Conservation (phyloP, 2,888 invertebrate species). For the Amphiduros pacificus region DNA sequence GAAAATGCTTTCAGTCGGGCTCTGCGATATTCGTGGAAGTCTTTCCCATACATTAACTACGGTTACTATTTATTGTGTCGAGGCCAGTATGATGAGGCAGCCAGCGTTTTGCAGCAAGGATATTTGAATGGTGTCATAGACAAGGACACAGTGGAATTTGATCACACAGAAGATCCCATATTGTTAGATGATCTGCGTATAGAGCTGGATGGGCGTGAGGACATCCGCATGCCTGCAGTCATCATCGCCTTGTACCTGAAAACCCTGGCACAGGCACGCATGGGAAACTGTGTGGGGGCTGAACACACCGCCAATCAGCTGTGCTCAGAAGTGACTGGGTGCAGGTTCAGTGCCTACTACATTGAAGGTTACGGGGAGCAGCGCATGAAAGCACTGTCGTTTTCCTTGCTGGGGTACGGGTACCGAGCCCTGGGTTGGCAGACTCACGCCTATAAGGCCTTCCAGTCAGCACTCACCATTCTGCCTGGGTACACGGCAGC, state of each 20-base stretch:
- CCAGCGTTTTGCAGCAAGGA: constrained; percentile 23
- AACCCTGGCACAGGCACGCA: constrained; percentile 14
- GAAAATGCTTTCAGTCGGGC: constrained; percentile 24
- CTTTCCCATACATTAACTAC: constrained; percentile 30
- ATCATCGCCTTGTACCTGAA: constrained; percentile 27
- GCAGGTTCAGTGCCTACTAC: constrained; percentile 21
- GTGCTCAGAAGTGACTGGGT: constrained; percentile 15
- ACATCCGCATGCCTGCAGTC: constrained; percentile 24
- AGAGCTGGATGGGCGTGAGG: constrained; percentile 23
- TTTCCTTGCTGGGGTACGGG: constrained; percentile 22
- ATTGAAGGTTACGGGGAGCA: constrained; percentile 23
- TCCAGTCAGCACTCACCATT: constrained; percentile 17
- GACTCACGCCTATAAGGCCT: constrained; percentile 12
- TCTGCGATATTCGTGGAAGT: constrained; percentile 28
- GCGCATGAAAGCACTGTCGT: constrained; percentile 23
- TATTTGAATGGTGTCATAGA: constrained; percentile 29
- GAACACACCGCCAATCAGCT: constrained; percentile 18
- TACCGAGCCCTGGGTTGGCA: constrained; percentile 14
- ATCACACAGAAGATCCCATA: constrained; percentile 29
- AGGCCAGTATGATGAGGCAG: constrained; percentile 15
- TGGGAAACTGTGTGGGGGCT: constrained; percentile 19
- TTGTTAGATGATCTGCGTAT: constrained; percentile 21
- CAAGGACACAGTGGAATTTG: constrained; percentile 30
- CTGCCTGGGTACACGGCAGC: constrained; percentile 23
- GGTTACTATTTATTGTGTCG: constrained; percentile 26